Percentiles rank a stretch among this genome's conserved stretches.
These are phyloP conservation scores for Montipora cactus DNA, from an alignment of 64 coral and sea anemone species.

Conservation along the genomic window DNA sequence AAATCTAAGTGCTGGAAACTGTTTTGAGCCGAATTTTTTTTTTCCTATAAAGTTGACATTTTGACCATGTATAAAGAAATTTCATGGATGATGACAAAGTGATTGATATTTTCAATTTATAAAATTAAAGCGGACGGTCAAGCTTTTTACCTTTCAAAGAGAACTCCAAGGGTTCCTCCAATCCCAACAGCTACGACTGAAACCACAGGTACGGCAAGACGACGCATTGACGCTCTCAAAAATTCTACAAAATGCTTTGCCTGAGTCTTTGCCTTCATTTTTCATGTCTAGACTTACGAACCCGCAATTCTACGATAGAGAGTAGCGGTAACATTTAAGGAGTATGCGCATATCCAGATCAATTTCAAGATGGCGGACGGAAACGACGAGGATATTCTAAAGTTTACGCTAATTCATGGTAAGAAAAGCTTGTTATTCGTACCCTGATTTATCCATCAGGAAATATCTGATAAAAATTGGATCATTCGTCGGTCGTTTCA, in stretches of 20 bases:
- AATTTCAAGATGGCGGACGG: slow-evolving; percentile 82
- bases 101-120: no score
- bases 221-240: no score
- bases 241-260: neutral
- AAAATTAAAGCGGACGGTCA: neutral
- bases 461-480: no score
- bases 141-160: neutral
- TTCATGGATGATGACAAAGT: no score
- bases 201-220: neutral
- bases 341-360: neutral
- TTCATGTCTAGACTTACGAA: neutral
- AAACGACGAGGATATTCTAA: slow-evolving; percentile 4
- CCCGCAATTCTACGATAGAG: neutral
- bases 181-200: neutral
- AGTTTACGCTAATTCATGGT: slow-evolving; percentile 80
- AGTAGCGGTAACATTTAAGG: neutral
- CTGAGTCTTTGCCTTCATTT: neutral
- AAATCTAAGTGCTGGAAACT: no score
- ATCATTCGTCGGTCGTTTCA: no score
- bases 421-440: neutral
- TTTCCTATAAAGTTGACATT: no score
- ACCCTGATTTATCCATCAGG: no score
- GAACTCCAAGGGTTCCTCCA: neutral
- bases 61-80: no score
- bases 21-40: no score